Conservation (phyloP, 1,140 invertebrate genomes). For the Whitmania pigra region DNA sequence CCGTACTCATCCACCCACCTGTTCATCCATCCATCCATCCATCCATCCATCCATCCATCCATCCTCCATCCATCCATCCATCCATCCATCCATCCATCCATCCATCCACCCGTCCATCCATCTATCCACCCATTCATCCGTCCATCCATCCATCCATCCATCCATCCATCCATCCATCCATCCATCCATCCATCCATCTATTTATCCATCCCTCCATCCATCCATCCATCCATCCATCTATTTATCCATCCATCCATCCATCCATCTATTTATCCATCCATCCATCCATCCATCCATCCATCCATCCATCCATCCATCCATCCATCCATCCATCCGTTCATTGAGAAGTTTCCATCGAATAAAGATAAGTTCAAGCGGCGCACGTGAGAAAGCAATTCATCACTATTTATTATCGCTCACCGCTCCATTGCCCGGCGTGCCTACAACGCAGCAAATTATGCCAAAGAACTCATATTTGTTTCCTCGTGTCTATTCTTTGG, state of each 20-base stretch:
- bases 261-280: no score
- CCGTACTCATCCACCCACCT: not conserved
- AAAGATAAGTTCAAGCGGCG: no score
- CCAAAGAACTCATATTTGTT: no score
- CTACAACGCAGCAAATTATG: no score
- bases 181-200: not conserved
- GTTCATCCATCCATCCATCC: not conserved
- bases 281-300: not conserved
- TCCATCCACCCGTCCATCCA: not conserved
- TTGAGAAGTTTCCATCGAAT: not conserved
- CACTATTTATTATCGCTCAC: no score
- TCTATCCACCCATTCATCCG: not conserved
- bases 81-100: slow-evolving; percentile 6
- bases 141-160: not conserved
- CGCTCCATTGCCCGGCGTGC: no score
- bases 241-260: not conserved
- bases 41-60: slow-evolving; percentile 8
- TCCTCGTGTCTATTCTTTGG: no score
- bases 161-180: not conserved
- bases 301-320: not conserved
- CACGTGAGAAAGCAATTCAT: no score
- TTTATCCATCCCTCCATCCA: no score
- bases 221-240: not conserved
- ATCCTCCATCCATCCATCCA: slow-evolving; percentile 5
- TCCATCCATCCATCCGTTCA: slow-evolving; percentile 10